phyloP scores from a whole-genome alignment of 2,888 invertebrate genomes.

The Ceraclea dissimilis region DNA sequence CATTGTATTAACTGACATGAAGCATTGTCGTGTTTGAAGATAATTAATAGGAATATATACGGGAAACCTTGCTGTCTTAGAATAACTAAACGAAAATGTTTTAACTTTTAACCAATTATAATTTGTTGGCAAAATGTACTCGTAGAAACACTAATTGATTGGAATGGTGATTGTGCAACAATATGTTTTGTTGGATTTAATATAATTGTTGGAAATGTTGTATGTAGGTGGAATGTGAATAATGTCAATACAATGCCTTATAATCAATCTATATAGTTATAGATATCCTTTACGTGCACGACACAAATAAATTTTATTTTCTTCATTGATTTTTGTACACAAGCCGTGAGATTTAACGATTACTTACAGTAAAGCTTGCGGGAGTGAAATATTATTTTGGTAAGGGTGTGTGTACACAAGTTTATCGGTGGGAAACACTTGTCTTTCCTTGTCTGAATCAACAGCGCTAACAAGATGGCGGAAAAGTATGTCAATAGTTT shows the following conservation, averaged over 20 bases:
- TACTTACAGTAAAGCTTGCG: neutral
- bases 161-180: neutral
- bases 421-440: neutral
- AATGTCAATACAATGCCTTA: neutral
- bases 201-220: neutral
- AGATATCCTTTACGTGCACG: no score
- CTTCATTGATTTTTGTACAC: neutral
- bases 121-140: no score
- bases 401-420: neutral
- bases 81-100: no score
- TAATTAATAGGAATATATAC: no score
- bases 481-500: slow-evolving; percentile 1
- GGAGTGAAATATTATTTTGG: neutral
- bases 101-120: no score
- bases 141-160: neutral
- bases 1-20: no score
- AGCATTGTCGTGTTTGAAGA: no score
- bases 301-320: neutral
- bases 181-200: neutral
- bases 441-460: neutral
- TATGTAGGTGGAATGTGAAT: neutral
- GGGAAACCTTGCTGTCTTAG: no score
- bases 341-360: neutral
- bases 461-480: slow-evolving; percentile 1
- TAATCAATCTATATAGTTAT: neutral